phyloP scores from a whole-genome alignment of 1,140 invertebrate species.

The Prorops nasuta region DNA sequence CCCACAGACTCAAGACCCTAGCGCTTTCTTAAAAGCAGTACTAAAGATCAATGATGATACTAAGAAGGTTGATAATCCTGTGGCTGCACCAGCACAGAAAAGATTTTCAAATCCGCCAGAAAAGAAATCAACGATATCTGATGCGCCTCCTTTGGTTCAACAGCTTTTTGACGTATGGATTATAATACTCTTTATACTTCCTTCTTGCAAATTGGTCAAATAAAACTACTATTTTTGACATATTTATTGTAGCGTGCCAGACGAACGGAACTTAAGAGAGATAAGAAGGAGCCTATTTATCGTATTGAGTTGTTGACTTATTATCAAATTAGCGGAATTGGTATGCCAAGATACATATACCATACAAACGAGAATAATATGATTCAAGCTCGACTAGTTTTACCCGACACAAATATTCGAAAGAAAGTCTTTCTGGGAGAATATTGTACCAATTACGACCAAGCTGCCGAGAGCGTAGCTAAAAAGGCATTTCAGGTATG shows the following conservation, averaged over 20 bases:
- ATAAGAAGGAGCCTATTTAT: slow-evolving; percentile 26
- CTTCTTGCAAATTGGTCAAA: not conserved
- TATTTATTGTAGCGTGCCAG: slow-evolving; percentile 41
- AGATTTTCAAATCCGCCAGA: not conserved
- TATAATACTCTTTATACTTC: not conserved
- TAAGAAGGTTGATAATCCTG: too few relatives aligned
- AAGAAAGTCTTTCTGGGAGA: slow-evolving; percentile 39
- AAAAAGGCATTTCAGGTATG: slow-evolving; percentile 41
- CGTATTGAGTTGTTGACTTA: slow-evolving; percentile 44
- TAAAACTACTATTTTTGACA: slow-evolving; percentile 4
- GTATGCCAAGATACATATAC: slow-evolving; percentile 52
- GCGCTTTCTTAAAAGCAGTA: slow-evolving; percentile 49
- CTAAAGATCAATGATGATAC: slow-evolving; percentile 47
- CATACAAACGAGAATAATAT: slow-evolving; percentile 31
- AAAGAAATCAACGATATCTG: slow-evolving; percentile 28
- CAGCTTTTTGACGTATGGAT: slow-evolving; percentile 48
- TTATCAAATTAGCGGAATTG: slow-evolving; percentile 42
- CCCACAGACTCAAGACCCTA: slow-evolving; percentile 51
- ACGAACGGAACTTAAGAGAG: slow-evolving; percentile 28
- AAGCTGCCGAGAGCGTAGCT: slow-evolving; percentile 52
- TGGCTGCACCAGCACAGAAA: not conserved
- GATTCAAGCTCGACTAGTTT: slow-evolving; percentile 42
- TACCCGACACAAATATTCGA: slow-evolving; percentile 49
- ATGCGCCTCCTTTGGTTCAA: slow-evolving; percentile 47
- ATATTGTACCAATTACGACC: slow-evolving; percentile 33